A percentile compares a stretch with the other conserved stretches of the same genome.
These are phyloP conservation scores for Drosophila willistoni DNA, from an alignment of 1,140 invertebrate genomes.

Conservation along the genomic window DNA sequence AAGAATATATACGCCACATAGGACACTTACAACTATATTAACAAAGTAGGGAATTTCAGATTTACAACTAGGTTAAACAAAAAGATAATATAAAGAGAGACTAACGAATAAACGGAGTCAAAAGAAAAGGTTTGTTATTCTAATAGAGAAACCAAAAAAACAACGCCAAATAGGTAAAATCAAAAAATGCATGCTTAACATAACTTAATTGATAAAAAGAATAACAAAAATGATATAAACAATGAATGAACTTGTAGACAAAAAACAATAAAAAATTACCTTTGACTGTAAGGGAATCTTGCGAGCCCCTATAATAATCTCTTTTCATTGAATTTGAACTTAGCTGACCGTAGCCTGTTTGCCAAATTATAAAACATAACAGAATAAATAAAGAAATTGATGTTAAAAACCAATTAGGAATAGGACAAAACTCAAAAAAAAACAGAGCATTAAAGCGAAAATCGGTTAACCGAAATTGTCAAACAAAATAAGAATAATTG, in stretches of 20 bases:
- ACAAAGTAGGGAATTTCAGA: constrained; percentile 20
- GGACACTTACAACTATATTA: constrained; percentile 23
- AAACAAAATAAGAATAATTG: constrained; percentile 52
- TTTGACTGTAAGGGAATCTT: constrained; percentile 91
- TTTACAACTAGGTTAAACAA: constrained; percentile 6
- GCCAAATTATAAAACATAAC: constrained; percentile 76
- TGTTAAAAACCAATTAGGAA: constrained; percentile 53
- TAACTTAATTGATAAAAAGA: constrained; percentile 38
- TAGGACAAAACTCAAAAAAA: constrained; percentile 10
- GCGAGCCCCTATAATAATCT: constrained; percentile 93
- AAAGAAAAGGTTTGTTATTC: constrained; percentile 18
- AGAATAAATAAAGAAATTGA: constrained; percentile 75
- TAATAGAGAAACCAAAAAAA: constrained; percentile 14
- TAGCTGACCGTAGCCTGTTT: constrained; percentile 79
- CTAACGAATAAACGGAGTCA: background rate
- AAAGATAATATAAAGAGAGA: background rate
- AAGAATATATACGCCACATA: constrained; percentile 28
- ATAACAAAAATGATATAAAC: constrained; percentile 43
- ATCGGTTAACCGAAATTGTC: constrained; percentile 34
- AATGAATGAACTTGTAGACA: constrained; percentile 17
- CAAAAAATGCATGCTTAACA: constrained; percentile 59
- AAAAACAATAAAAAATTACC: constrained; percentile 82
- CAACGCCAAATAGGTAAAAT: constrained; percentile 45
- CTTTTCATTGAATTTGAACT: constrained; percentile 89
- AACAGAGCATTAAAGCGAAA: constrained; percentile 23